These are phyloP conservation scores for Keiferia lycopersicella DNA, from an alignment of 2,888 invertebrate species.

Conservation along the genomic window DNA sequence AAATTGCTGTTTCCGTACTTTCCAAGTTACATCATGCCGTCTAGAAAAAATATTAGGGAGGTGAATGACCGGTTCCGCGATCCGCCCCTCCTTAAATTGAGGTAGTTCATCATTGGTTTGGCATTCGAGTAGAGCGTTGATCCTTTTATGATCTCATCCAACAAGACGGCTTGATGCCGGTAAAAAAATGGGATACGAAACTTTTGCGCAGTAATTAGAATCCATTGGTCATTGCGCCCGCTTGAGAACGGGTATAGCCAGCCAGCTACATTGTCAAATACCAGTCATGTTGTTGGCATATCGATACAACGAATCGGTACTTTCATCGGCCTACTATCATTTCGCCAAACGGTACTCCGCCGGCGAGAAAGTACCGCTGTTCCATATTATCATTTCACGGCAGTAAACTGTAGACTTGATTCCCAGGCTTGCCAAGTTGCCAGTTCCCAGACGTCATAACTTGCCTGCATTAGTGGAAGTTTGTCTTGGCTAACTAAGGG, in stretches of 20 bases:
- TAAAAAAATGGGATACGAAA: slow-evolving; percentile 42
- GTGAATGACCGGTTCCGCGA: slow-evolving; percentile 64
- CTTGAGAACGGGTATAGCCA: too few relatives aligned
- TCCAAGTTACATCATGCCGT: slow-evolving; percentile 73
- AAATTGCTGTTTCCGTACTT: slow-evolving; percentile 76
- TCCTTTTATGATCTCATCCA: slow-evolving; percentile 78
- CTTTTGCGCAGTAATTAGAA: slow-evolving; percentile 11
- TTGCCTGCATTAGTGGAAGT: slow-evolving; percentile 28
- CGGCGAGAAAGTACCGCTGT: slow-evolving; percentile 71
- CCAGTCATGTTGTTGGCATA: slow-evolving; percentile 11
- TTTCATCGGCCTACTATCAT: slow-evolving; percentile 64
- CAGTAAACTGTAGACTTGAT: slow-evolving; percentile 36
- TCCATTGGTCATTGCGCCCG: not conserved
- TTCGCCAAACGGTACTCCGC: slow-evolving; percentile 59
- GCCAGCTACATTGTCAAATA: not conserved
- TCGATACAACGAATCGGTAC: slow-evolving; percentile 40
- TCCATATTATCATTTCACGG: slow-evolving; percentile 48
- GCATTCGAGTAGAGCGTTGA: slow-evolving; percentile 71
- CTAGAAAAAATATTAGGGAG: slow-evolving; percentile 60
- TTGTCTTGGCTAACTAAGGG: slow-evolving; percentile 45
- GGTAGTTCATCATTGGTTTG: slow-evolving; percentile 67
- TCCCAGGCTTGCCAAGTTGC: slow-evolving; percentile 22
- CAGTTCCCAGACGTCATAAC: slow-evolving; percentile 26
- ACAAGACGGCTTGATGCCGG: slow-evolving; percentile 44
- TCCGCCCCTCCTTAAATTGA: slow-evolving; percentile 55